Percentiles rank a stretch among this genome's conserved stretches.
phyloP scores from a whole-genome alignment of 1,140 invertebrate genomes.

The Acromyrmex echinatior region DNA sequence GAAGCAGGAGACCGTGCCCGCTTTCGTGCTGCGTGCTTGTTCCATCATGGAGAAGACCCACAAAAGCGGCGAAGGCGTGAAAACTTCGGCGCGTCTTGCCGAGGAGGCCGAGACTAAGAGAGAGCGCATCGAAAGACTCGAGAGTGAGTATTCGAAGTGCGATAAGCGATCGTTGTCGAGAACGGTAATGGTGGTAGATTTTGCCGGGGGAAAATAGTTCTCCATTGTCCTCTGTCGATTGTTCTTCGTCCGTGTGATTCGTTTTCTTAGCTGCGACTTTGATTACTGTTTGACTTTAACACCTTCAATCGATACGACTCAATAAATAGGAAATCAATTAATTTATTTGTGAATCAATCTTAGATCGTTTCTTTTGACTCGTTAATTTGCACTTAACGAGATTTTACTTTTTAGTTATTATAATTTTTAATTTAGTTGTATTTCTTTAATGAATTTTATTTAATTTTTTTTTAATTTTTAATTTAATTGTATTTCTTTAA shows the following conservation, averaged over 20 bases:
- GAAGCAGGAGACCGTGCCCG: constrained; percentile 96
- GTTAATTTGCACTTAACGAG: not conserved
- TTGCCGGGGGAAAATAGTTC: constrained; percentile 25
- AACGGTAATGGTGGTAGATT: constrained; percentile 6
- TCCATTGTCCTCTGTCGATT: constrained; percentile 30
- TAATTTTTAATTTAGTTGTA: not conserved
- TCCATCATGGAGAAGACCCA: constrained; percentile 96
- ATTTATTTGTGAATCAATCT: not conserved
- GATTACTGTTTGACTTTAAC: constrained; percentile 12
- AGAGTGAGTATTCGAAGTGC: constrained; percentile 88
- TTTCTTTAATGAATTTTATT: not conserved
- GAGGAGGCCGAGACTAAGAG: constrained; percentile 94
- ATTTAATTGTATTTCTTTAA: not conserved
- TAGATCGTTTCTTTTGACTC: not conserved
- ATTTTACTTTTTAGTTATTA: not conserved
- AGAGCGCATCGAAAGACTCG: constrained; percentile 94
- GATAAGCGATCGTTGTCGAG: constrained; percentile 8
- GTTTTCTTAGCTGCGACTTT: constrained; percentile 14
- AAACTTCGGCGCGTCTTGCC: constrained; percentile 93
- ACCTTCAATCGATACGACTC: not conserved
- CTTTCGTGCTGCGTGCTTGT: constrained; percentile 95
- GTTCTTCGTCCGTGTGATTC: not conserved
- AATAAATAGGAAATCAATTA: not conserved
- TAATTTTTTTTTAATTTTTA: not conserved
- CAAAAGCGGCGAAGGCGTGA: constrained; percentile 95